Evolutionary conservation across 2,113 vertebrate genomes (phyloP).

Genomic region (Lophotis ruficrista): DNA sequence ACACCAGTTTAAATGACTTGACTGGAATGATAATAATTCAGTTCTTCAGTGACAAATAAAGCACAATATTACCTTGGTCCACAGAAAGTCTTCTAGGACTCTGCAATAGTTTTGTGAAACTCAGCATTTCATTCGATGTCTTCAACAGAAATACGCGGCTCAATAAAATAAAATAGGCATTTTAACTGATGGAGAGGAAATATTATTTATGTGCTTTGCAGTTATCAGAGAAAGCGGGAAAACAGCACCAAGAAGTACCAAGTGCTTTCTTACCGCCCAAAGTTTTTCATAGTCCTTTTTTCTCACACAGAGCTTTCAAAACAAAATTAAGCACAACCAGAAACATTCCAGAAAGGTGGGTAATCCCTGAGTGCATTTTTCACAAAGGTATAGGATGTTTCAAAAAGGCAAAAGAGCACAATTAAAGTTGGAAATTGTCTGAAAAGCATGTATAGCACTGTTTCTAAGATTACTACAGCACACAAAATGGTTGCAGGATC

Average conservation of each 20-base stretch:
- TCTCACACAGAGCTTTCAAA: background rate
- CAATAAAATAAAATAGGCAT: background rate
- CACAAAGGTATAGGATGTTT: no score
- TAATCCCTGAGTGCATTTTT: background rate
- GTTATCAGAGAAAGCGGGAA: background rate
- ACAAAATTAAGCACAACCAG: background rate
- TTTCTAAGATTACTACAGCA: background rate
- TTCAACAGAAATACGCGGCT: background rate
- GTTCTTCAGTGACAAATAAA: background rate
- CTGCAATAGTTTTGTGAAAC: background rate
- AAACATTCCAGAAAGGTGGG: background rate
- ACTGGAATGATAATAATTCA: background rate
- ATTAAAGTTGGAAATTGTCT: background rate
- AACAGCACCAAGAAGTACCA: background rate
- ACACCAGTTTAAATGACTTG: background rate
- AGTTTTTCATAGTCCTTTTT: background rate
- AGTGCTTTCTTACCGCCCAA: background rate
- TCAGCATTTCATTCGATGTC: background rate
- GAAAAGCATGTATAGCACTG: background rate
- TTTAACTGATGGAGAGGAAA: background rate
- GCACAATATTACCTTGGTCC: background rate
- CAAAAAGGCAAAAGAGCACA: background rate
- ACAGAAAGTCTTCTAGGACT: background rate
- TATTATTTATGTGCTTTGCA: background rate
- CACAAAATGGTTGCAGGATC: background rate